Base-by-base conservation (phyloP, 2,888 invertebrate genomes). In the Scelioninae gen. 2 region DNA sequence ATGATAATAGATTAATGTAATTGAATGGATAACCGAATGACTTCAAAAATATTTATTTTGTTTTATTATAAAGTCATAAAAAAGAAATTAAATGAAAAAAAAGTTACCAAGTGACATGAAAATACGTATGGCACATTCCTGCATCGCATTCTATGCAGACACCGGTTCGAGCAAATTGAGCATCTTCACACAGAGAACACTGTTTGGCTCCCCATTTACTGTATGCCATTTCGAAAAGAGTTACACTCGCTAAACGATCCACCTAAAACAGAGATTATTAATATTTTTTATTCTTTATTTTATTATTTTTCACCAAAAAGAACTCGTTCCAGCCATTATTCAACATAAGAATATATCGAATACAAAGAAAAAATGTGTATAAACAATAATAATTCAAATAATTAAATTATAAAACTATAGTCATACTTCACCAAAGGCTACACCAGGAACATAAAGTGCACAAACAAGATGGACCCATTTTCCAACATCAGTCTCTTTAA, bases 391-490 rank as follows among this genome's bases (percentile, higher is more conserved):
- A n/a, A n/a, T n/a, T n/a, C n/a, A n/a, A n/a, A 39, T 52, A 31
- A 18, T 48, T 45, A 45, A 45, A 22, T 22, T 2, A n/a, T n/a
- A n/a, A n/a, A n/a, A n/a, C n/a, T n/a, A n/a, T n/a, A n/a, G n/a
- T 45, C 15, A 45, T 81, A 94, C 95, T 89, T 98, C 97, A 48
- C 96, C 96, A 87, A 98, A 98, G 13, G 97, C 96, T 25, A 98
- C 96, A 10, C 97, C 98, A 11, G 97, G 97, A 6, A 97, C 96
- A 87, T 98, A 99, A 4, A 99, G 89, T 0, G 98, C 98, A 88
- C 99, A 99, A 2, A 98, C 94, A 57, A 99, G 88, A 87, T 99
- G 99, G 1, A 98, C 97, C 98, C 98, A 99, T 86, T 96, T 95
- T 5, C 97, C 97, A 52, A 96, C 95, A 88, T 97, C 97, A 0